Conservation (phyloP, 2,888 invertebrate genomes). For the Chrysotoxum bicinctum region DNA sequence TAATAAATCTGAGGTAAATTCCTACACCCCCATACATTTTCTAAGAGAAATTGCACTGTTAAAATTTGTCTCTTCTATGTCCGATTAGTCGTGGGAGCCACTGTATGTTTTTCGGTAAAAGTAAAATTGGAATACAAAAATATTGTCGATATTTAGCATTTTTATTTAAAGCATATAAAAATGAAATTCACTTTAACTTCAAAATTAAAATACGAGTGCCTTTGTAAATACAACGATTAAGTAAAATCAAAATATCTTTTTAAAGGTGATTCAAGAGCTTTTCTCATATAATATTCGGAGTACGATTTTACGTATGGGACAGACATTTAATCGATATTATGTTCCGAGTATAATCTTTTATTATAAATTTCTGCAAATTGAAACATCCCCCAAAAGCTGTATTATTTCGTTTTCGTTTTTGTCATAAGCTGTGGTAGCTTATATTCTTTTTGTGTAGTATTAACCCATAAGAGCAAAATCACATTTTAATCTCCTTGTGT, state of each 20-base stretch:
- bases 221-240: constrained; percentile 1
- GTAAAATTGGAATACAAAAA: no score
- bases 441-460: not conserved
- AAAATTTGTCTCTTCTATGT: no score
- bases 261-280: not conserved
- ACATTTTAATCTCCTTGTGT: constrained; percentile 25
- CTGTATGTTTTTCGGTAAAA: no score
- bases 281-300: constrained; percentile 1
- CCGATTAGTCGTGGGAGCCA: no score
- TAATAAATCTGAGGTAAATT: no score
- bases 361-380: constrained; percentile 19
- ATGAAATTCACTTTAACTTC: not conserved
- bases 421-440: constrained; percentile 2
- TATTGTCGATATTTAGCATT: not conserved
- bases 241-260: not conserved
- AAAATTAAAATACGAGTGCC: not conserved
- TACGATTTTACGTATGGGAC: constrained; percentile 10
- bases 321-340: constrained; percentile 20
- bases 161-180: no score
- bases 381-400: constrained; percentile 26
- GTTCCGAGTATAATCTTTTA: constrained; percentile 15
- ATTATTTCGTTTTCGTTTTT: constrained; percentile 20
- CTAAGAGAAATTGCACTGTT: no score
- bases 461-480: not conserved
- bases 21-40: no score